Conservation (phyloP, 2,888 invertebrate genomes). For the Acrobasis repandana region DNA sequence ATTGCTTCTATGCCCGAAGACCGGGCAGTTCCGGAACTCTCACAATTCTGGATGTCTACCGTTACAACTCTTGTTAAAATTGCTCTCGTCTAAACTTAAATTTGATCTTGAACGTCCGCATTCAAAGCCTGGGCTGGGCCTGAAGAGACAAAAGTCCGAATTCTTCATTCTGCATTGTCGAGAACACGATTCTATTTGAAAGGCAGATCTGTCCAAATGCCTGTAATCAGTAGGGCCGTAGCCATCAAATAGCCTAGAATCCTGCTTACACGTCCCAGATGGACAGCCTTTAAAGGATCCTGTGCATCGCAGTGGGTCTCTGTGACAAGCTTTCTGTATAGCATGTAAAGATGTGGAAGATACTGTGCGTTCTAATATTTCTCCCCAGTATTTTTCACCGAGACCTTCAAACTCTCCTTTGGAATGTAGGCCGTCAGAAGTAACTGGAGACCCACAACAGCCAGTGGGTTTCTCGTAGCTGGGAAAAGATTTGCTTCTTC, state of each 20-base stretch:
- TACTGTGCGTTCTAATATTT: conserved; percentile 90
- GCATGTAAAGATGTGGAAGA: conserved; percentile 90
- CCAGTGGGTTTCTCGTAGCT: conserved; percentile 73
- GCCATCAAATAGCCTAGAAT: conserved; percentile 71
- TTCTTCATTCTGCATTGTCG: conserved; percentile 75
- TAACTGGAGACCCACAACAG: conserved; percentile 74
- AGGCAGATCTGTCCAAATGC: conserved; percentile 72
- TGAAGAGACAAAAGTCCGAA: conserved; percentile 75
- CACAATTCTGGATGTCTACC: conserved; percentile 80
- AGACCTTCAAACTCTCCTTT: conserved; percentile 86
- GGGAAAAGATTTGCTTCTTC: conserved; percentile 65
- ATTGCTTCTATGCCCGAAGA: conserved; percentile 81
- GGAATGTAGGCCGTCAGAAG: conserved; percentile 75
- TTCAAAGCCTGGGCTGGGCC: conserved; percentile 67
- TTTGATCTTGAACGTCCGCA: conserved; percentile 77
- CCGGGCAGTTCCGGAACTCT: conserved; percentile 79
- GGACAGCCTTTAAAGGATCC: conserved; percentile 78
- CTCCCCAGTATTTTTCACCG: conserved; percentile 89
- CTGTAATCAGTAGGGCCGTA: conserved; percentile 71
- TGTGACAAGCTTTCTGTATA: conserved; percentile 81
- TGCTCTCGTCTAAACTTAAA: conserved; percentile 75
- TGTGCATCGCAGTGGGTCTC: conserved; percentile 67
- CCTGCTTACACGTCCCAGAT: conserved; percentile 67
- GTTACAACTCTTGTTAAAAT: conserved; percentile 75
- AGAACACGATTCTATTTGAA: conserved; percentile 77